Conservation (phyloP, 2,888 invertebrate genomes). For the Cepaea hortensis region DNA sequence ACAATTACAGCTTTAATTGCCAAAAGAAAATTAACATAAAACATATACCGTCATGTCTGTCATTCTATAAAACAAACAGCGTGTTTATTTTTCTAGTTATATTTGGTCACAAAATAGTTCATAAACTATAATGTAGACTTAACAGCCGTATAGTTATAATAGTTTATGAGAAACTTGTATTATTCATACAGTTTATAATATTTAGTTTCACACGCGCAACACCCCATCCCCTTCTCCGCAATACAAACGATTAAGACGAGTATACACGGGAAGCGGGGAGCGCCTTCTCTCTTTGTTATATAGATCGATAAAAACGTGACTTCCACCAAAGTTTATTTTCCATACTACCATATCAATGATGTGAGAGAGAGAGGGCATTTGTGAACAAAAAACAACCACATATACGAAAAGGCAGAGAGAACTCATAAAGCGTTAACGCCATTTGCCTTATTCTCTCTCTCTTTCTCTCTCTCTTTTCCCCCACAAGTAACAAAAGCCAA, state of each 20-base stretch:
- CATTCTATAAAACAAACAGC: no score
- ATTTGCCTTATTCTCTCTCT: slow-evolving; percentile 36
- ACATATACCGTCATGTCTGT: no score
- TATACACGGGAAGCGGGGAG: neutral
- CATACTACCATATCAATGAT: neutral
- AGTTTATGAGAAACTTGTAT: no score
- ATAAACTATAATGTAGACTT: no score
- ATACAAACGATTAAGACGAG: neutral
- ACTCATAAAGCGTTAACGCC: slow-evolving; percentile 16
- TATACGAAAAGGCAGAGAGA: neutral
- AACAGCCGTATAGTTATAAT: no score
- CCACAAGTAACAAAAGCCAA: slow-evolving; percentile 33
- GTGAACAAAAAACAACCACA: neutral
- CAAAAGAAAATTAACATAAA: no score
- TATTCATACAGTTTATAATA: no score
- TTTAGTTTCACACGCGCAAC: no score
- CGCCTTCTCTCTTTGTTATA: neutral
- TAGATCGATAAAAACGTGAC: neutral
- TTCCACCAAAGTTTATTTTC: neutral
- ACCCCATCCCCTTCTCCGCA: neutral
- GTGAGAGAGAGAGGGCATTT: neutral
- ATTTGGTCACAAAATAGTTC: no score
- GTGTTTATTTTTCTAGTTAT: no score
- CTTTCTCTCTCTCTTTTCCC: slow-evolving; percentile 5
- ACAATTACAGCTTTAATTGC: no score